Evolutionary conservation across 2,797 vertebrate species (phyloP).

Genomic region (Eulemur coronatus): DNA sequence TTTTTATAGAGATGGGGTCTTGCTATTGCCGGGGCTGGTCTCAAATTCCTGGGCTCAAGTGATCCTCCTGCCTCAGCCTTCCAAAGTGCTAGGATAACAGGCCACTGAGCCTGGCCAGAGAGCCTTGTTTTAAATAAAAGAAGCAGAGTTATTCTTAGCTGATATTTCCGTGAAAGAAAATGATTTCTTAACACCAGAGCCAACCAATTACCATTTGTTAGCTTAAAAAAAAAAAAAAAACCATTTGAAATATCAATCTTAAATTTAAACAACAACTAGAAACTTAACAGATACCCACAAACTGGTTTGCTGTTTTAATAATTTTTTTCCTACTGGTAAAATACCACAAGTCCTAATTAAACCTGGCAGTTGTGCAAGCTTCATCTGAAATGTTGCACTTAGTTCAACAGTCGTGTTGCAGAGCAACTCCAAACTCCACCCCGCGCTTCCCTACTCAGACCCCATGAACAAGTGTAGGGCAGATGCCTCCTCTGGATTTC

Average conservation of each 20-base stretch:
- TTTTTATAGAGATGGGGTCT: not conserved
- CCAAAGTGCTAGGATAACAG: not conserved
- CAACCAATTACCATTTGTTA: not conserved
- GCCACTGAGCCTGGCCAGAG: not conserved
- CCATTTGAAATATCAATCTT: not conserved
- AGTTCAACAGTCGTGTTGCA: not conserved
- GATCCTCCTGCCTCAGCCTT: not conserved
- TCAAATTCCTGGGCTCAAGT: not conserved
- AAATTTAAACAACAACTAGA: not conserved
- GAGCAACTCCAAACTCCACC: not conserved
- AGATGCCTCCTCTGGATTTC: not conserved
- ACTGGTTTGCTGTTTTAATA: not conserved
- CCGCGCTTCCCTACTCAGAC: not conserved
- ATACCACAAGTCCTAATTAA: not conserved
- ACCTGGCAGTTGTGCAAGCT: not conserved
- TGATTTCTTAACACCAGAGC: not conserved
- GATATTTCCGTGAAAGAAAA: not conserved
- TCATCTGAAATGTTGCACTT: not conserved
- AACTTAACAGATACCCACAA: not conserved
- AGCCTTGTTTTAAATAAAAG: not conserved
- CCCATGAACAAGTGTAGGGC: not conserved
- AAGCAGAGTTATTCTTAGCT: not conserved
- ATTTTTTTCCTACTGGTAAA: not conserved
- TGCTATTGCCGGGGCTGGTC: not conserved
- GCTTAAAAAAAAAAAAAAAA: not conserved